These are phyloP conservation scores for Montipora foliosa DNA, from an alignment of 64 coral and sea anemone genomes.

Conservation along the genomic window DNA sequence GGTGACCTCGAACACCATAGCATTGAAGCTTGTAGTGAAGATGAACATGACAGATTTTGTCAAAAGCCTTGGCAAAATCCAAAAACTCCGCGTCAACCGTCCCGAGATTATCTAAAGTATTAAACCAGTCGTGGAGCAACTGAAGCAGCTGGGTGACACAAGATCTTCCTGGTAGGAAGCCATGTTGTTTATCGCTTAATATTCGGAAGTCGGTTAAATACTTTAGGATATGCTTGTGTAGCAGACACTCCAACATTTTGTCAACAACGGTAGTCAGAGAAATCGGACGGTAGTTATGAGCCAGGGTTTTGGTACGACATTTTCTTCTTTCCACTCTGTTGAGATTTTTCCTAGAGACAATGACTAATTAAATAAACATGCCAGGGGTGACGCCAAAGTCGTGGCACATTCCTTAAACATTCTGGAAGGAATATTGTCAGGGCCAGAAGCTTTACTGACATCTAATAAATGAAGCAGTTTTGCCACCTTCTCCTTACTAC, in stretches of 20 bases:
- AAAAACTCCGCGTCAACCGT: neutral
- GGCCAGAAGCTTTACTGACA: slow-evolving; percentile 25
- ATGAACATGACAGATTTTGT: slow-evolving; percentile 1
- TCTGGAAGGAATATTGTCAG: slow-evolving; percentile 34
- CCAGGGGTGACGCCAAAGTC: slow-evolving; percentile 18
- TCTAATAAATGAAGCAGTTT: slow-evolving; percentile 34
- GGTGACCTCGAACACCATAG: neutral
- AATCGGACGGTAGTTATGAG: slow-evolving; percentile 50
- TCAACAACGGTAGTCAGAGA: neutral
- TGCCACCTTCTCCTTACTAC: slow-evolving; percentile 20
- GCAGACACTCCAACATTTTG: slow-evolving; percentile 27
- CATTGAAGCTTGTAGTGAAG: neutral
- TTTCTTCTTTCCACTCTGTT: slow-evolving; percentile 41
- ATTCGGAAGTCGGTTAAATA: slow-evolving; percentile 11
- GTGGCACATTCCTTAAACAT: slow-evolving; percentile 42
- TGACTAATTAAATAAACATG: slow-evolving; percentile 27
- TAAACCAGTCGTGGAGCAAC: neutral
- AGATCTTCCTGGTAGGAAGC: neutral
- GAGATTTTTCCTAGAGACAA: slow-evolving; percentile 43
- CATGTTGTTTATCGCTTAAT: neutral
- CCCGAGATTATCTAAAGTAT: neutral
- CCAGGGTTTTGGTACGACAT: slow-evolving; percentile 47
- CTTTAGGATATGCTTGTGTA: slow-evolving; percentile 41
- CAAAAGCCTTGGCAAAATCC: slow-evolving; percentile 5
- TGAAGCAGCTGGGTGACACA: slow-evolving; percentile 1